phyloP scores from a whole-genome alignment of 2,113 vertebrate species.

The Aegithalos caudatus region DNA sequence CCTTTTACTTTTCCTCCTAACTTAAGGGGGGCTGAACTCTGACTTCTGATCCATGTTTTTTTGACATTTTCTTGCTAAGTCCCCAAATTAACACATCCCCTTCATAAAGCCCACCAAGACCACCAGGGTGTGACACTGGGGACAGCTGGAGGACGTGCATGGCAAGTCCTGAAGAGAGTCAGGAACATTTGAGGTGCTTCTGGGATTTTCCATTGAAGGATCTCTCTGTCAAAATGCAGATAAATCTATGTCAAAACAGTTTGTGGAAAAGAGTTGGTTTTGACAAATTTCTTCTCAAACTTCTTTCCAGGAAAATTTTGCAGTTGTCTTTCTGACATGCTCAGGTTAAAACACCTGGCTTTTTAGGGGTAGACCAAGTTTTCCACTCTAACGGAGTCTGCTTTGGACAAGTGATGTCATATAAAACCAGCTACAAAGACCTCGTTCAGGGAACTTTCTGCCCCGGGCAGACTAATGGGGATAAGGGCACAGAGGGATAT shows the following conservation, averaged over 20 bases:
- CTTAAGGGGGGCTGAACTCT: not conserved
- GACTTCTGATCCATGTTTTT: not conserved
- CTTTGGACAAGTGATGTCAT: not conserved
- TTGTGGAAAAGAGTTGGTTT: not conserved
- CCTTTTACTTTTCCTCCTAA: not conserved
- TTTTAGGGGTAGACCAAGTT: not conserved
- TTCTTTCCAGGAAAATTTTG: not conserved
- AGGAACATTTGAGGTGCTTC: not conserved
- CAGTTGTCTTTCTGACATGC: not conserved
- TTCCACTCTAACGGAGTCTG: not conserved
- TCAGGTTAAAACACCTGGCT: not conserved
- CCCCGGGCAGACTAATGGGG: not conserved
- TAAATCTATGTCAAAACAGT: not conserved
- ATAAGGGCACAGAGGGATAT: slow-evolving; percentile 19
- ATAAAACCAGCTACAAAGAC: not conserved
- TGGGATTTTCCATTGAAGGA: not conserved
- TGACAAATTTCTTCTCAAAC: not conserved
- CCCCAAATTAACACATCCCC: fast-evolving
- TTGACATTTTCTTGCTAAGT: not conserved
- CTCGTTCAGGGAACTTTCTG: slow-evolving; percentile 13
- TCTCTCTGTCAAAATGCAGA: not conserved
- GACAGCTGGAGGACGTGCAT: not conserved
- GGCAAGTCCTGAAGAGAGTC: fast-evolving
- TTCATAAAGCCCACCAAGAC: not conserved
- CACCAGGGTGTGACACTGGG: fast-evolving